Evolutionary conservation across 2,113 vertebrate genomes (phyloP).

Genomic region (Phocoena sinus): DNA sequence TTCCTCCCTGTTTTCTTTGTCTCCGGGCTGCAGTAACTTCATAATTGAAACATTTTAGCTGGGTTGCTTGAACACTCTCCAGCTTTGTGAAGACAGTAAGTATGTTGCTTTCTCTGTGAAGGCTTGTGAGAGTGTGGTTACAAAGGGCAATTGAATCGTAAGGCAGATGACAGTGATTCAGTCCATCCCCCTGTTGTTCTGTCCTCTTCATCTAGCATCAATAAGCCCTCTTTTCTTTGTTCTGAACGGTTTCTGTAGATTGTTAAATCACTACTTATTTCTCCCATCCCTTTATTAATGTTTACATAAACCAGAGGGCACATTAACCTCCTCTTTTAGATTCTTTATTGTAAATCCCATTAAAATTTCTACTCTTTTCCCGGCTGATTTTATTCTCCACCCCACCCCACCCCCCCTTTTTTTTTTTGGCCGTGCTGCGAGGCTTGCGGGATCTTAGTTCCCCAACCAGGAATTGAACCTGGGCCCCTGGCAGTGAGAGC

Average conservation of each 20-base stretch:
- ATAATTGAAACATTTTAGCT: constrained; percentile 1
- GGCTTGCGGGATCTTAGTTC: not conserved
- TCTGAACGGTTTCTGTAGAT: not conserved
- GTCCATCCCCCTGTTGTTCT: not conserved
- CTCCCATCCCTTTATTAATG: not conserved
- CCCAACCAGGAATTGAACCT: not conserved
- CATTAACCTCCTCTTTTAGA: not conserved
- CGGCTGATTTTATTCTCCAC: not conserved
- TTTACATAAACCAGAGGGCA: not conserved
- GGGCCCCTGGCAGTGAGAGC: not conserved
- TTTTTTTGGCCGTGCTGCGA: not conserved
- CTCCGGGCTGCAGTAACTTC: not conserved
- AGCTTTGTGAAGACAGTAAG: not conserved
- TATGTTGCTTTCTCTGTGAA: not conserved
- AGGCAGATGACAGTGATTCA: not conserved
- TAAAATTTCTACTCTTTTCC: not conserved
- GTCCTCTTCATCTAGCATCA: not conserved
- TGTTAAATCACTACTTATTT: not conserved
- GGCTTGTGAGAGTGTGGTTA: not conserved
- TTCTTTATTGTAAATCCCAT: not conserved
- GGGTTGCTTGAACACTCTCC: not conserved
- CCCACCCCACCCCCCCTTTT: rapidly evolving
- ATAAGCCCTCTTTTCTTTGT: not conserved
- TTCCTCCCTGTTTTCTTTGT: not conserved
- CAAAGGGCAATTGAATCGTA: not conserved